These are phyloP conservation scores for Eupithecia inturbata DNA, from an alignment of 2,888 invertebrate species.

Conservation along the genomic window DNA sequence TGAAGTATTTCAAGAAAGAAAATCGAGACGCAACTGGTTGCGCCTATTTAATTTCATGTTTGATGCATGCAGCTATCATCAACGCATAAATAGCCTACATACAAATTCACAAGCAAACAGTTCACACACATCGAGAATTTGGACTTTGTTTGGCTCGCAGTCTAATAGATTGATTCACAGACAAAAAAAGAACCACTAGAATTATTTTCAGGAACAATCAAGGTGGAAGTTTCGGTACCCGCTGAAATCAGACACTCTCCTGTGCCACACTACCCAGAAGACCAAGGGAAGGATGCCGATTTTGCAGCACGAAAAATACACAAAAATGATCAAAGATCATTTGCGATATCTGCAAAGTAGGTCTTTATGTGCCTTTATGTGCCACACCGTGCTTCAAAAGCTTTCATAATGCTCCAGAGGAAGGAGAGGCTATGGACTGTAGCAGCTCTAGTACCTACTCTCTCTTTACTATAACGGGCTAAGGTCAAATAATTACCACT, in stretches of 20 bases:
- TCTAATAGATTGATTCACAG: no score
- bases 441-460: slow-evolving; percentile 17
- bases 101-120: neutral
- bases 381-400: slow-evolving; percentile 32
- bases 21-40: no score
- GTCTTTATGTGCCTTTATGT: no score
- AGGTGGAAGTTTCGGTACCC: no score
- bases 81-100: no score
- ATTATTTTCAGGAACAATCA: no score
- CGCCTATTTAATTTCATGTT: no score
- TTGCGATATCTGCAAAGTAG: slow-evolving; percentile 36
- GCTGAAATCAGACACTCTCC: no score
- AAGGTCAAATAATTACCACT: slow-evolving; percentile 34
- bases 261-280: neutral
- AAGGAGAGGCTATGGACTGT: slow-evolving; percentile 15
- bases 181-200: no score
- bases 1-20: no score
- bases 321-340: slow-evolving; percentile 22
- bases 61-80: no score
- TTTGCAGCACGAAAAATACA: slow-evolving; percentile 32
- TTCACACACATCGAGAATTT: slow-evolving; percentile 4
- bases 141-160: slow-evolving; percentile 21
- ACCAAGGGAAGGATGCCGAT: slow-evolving; percentile 31
- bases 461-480: slow-evolving; percentile 25
- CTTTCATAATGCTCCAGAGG: slow-evolving; percentile 28